phyloP scores from a whole-genome alignment of 2,797 vertebrate genomes.

The Melanogrammus aeglefinus region DNA sequence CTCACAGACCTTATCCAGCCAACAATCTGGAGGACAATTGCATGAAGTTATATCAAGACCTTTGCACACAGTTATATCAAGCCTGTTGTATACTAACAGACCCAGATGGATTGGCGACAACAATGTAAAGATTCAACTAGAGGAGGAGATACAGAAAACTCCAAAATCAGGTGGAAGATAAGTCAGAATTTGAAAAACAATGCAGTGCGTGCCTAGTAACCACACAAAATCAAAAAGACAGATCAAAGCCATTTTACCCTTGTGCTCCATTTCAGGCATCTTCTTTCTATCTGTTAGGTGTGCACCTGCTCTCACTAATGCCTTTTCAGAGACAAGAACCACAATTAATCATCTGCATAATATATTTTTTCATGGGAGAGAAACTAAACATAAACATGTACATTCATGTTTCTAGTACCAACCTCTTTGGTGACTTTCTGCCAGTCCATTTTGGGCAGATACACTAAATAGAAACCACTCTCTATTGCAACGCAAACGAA shows the following conservation, averaged over 20 bases:
- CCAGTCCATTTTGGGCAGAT: slow-evolving; percentile 81
- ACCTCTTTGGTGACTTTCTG: slow-evolving; percentile 82
- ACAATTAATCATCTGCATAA: not conserved
- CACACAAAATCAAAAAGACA: not conserved
- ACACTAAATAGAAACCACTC: slow-evolving; percentile 73
- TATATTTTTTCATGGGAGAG: not conserved
- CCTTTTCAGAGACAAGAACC: slow-evolving; percentile 49
- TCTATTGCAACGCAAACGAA: slow-evolving; percentile 77
- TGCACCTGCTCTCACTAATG: slow-evolving; percentile 64
- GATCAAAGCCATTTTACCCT: slow-evolving; percentile 25
- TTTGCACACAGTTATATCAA: not conserved
- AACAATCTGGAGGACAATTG: not conserved
- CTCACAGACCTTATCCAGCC: not conserved
- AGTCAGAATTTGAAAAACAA: not conserved
- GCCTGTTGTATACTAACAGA: not conserved
- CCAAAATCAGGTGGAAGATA: not conserved
- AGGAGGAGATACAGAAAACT: not conserved
- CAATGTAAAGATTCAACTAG: not conserved
- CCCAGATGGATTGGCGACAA: not conserved
- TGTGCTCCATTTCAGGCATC: slow-evolving; percentile 34
- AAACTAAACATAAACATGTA: not conserved
- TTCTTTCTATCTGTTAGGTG: slow-evolving; percentile 38
- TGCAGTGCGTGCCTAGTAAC: not conserved
- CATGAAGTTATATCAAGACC: not conserved
- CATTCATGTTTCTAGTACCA: slow-evolving; percentile 1